Conservation (phyloP, 2,113 vertebrate genomes). For the Protobothrops mucrosquamatus region DNA sequence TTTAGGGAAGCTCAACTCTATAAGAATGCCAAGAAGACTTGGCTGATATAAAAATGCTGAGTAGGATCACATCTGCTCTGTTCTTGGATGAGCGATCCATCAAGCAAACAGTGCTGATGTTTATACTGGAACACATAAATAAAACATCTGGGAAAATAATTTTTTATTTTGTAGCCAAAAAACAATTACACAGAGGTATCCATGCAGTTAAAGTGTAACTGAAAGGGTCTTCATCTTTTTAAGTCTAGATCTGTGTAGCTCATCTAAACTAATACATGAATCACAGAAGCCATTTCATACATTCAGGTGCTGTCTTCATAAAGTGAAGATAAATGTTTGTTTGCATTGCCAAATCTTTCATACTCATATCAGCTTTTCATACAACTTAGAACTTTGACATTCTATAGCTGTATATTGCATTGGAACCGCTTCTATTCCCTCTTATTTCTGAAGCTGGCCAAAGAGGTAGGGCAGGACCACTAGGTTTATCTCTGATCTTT, state of each 20-base stretch:
- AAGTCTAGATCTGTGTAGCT: background rate
- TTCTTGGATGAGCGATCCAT: background rate
- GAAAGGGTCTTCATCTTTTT: background rate
- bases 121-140: background rate
- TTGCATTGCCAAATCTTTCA: background rate
- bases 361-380: background rate
- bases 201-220: background rate
- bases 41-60: background rate
- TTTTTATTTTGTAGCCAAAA: background rate
- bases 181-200: background rate
- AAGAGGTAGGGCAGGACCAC: background rate
- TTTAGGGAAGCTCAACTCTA: background rate
- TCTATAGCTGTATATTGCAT: background rate
- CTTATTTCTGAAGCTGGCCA: background rate
- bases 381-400: background rate
- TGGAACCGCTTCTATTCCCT: background rate
- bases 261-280: background rate
- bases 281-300: background rate
- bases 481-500: background rate
- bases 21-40: background rate
- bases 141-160: background rate
- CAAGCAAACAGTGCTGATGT: background rate
- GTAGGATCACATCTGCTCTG: background rate
- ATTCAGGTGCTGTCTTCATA: background rate
- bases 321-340: background rate